These are phyloP conservation scores for Illadopsis cleaveri DNA, from an alignment of 2,113 vertebrate genomes.

Conservation along the genomic window DNA sequence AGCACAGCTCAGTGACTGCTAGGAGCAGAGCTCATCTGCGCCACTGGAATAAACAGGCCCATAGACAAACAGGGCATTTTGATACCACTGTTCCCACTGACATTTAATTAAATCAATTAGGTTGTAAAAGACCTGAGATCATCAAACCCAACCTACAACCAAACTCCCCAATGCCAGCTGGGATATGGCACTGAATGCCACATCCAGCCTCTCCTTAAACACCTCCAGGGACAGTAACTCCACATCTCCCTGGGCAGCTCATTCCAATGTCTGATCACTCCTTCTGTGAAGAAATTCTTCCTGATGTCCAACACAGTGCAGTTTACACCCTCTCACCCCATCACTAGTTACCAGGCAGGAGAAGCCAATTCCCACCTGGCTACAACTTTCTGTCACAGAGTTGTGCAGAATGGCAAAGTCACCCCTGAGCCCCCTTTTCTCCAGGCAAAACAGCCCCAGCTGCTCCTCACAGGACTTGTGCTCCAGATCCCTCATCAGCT, in stretches of 20 bases:
- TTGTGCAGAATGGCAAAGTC: rapidly evolving
- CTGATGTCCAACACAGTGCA: rapidly evolving
- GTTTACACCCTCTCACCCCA: too few species aligned
- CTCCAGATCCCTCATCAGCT: neutral
- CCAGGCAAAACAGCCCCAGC: neutral
- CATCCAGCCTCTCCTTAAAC: neutral
- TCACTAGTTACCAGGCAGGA: too few species aligned
- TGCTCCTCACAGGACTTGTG: neutral
- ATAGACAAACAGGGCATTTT: rapidly evolving
- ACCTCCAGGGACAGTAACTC: neutral
- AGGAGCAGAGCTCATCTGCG: neutral
- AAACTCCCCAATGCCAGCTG: neutral
- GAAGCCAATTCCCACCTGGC: neutral
- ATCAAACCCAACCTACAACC: neutral
- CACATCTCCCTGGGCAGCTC: neutral
- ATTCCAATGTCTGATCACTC: rapidly evolving
- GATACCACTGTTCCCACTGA: neutral
- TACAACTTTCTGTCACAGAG: neutral
- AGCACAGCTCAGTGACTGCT: too few species aligned
- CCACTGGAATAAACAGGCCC: rapidly evolving
- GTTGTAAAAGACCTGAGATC: neutral
- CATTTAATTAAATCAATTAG: too few species aligned
- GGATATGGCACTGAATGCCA: neutral
- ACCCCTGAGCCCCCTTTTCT: neutral
- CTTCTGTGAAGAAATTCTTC: neutral